A percentile compares a stretch with the other conserved stretches of the same genome.
These are phyloP conservation scores for Lutjanus campechanus DNA, from an alignment of 2,797 vertebrate species.

Conservation along the genomic window DNA sequence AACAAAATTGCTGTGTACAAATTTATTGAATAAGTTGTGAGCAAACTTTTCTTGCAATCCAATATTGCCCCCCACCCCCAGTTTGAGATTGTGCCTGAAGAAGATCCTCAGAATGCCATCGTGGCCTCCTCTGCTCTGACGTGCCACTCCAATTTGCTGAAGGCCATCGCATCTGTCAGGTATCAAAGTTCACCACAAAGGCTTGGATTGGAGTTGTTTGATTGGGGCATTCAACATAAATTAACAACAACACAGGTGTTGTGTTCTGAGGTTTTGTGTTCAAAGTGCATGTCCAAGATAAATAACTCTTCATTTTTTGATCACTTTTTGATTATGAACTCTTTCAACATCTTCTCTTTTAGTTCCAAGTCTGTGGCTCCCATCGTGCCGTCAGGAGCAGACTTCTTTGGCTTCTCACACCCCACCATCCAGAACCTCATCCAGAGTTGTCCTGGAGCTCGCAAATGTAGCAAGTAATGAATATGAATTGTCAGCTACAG, in stretches of 20 bases:
- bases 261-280: not conserved
- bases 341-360: not conserved
- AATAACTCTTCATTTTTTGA: not conserved
- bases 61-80: constrained; percentile 55
- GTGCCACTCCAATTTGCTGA: constrained; percentile 90
- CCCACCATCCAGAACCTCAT: constrained; percentile 93
- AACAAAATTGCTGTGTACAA: not conserved
- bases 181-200: constrained; percentile 51
- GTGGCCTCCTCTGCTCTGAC: constrained; percentile 87
- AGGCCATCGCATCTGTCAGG: constrained; percentile 84
- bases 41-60: not conserved
- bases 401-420: constrained; percentile 95
- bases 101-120: constrained; percentile 92
- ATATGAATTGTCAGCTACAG: not conserved
- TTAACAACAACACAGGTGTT: not conserved
- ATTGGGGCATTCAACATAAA: not conserved
- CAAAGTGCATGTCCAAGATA: not conserved
- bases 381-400: constrained; percentile 87
- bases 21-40: not conserved
- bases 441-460: constrained; percentile 93
- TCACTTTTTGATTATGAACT: not conserved
- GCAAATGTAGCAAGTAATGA: constrained; percentile 90
- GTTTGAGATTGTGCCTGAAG: constrained; percentile 95
- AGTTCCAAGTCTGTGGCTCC: constrained; percentile 83
- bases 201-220: not conserved